Percentiles rank a stretch among this genome's conserved stretches.
These are phyloP conservation scores for Seira musarum DNA, from an alignment of 2,888 invertebrate genomes.

Conservation along the genomic window DNA sequence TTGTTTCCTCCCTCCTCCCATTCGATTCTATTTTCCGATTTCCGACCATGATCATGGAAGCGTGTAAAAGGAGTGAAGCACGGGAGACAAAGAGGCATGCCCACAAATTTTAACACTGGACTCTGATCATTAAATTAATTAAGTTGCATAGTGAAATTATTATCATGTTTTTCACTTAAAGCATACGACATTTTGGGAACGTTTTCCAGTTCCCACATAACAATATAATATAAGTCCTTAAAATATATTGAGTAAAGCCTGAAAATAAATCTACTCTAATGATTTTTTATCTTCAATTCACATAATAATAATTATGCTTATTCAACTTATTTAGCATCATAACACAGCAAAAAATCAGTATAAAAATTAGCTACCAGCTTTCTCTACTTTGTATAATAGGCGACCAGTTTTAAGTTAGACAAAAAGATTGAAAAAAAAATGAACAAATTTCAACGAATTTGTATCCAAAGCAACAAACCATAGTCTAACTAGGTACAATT, in stretches of 20 bases:
- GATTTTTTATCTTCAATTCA: too few species aligned
- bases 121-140: neutral
- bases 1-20: neutral
- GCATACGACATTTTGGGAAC: too few species aligned
- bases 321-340: neutral
- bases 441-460: too few species aligned
- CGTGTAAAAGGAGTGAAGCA: conserved; percentile 5
- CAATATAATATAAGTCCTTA: neutral
- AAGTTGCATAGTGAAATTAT: too few species aligned
- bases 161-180: too few species aligned
- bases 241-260: too few species aligned
- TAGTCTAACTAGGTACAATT: too few species aligned
- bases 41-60: conserved; percentile 17
- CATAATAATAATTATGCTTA: too few species aligned
- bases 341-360: conserved; percentile 13
- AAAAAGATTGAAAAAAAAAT: conserved; percentile 6
- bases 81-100: neutral
- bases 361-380: conserved; percentile 5
- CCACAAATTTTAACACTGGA: neutral
- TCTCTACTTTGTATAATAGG: too few species aligned
- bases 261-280: too few species aligned
- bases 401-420: conserved; percentile 6
- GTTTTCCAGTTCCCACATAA: neutral
- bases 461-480: too few species aligned
- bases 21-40: neutral